phyloP scores from a whole-genome alignment of 2,113 vertebrate genomes.

The Myiozetetes cayanensis region DNA sequence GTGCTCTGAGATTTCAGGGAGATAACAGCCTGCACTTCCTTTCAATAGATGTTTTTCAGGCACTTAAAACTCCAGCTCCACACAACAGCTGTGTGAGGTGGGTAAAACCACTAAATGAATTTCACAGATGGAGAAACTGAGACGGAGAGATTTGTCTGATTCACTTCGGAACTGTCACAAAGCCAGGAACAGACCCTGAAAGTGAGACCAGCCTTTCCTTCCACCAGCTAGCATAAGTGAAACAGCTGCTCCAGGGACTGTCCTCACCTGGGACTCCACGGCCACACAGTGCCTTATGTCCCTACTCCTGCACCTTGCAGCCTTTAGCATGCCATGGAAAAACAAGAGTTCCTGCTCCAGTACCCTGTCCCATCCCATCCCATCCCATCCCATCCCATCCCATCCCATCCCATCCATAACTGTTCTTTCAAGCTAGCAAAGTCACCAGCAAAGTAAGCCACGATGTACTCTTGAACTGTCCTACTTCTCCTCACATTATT shows the following conservation, averaged over 20 bases:
- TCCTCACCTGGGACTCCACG: neutral
- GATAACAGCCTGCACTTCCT: neutral
- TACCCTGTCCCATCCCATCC: neutral
- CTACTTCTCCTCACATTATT: neutral
- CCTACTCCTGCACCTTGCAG: neutral
- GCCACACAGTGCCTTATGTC: rapidly evolving
- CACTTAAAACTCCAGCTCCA: neutral
- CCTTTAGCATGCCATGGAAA: neutral
- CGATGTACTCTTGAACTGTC: neutral
- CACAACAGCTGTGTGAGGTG: neutral
- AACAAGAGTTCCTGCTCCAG: neutral
- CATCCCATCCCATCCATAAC: neutral
- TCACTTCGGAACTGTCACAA: neutral
- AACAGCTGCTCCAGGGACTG: neutral
- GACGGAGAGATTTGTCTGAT: neutral
- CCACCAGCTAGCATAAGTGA: neutral
- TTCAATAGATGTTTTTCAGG: neutral
- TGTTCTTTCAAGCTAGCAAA: neutral
- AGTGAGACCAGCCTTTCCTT: neutral
- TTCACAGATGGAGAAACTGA: conserved; percentile 49
- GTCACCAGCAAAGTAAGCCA: neutral
- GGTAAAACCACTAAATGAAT: conserved; percentile 23
- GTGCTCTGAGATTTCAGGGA: neutral
- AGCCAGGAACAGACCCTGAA: conserved; percentile 12
- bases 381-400: neutral